Conservation (phyloP, 2,797 vertebrate species). For the Lindbergichthys nudifrons region DNA sequence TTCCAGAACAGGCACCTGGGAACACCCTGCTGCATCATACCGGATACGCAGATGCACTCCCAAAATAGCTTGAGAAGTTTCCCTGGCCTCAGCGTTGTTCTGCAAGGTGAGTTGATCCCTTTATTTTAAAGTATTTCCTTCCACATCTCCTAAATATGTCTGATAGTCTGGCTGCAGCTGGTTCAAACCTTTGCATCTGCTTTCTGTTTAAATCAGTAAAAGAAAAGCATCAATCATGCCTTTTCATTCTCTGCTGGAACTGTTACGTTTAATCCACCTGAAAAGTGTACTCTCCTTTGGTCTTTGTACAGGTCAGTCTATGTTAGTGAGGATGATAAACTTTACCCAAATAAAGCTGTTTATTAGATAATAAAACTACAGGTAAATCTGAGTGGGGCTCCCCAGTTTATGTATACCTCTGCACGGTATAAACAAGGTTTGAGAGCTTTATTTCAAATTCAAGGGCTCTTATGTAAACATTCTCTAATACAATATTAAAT, state of each 20-base stretch:
- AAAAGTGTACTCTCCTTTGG: background rate
- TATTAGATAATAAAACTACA: slow-evolving; percentile 18
- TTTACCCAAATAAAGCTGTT: slow-evolving; percentile 9
- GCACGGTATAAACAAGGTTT: background rate
- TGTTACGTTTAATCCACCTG: background rate
- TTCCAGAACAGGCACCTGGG: background rate
- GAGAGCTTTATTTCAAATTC: background rate
- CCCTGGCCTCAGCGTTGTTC: background rate
- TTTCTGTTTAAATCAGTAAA: slow-evolving; percentile 35
- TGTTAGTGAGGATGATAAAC: slow-evolving; percentile 22
- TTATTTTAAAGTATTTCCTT: slow-evolving; percentile 14
- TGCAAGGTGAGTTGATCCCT: slow-evolving; percentile 15
- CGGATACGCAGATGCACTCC: background rate
- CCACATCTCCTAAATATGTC: slow-evolving; percentile 28
- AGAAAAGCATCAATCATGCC: slow-evolving; percentile 27
- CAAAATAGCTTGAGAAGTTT: slow-evolving; percentile 28
- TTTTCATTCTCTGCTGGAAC: background rate
- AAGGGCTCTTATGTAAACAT: background rate
- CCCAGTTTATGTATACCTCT: background rate
- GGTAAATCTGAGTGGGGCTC: background rate
- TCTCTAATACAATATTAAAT: background rate
- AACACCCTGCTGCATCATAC: slow-evolving; percentile 19
- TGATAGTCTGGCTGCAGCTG: slow-evolving; percentile 16
- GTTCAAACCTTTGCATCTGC: slow-evolving; percentile 29
- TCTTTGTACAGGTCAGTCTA: background rate